Evolutionary conservation across 2,113 vertebrate genomes (phyloP).

Genomic region (Antigone vipio): DNA sequence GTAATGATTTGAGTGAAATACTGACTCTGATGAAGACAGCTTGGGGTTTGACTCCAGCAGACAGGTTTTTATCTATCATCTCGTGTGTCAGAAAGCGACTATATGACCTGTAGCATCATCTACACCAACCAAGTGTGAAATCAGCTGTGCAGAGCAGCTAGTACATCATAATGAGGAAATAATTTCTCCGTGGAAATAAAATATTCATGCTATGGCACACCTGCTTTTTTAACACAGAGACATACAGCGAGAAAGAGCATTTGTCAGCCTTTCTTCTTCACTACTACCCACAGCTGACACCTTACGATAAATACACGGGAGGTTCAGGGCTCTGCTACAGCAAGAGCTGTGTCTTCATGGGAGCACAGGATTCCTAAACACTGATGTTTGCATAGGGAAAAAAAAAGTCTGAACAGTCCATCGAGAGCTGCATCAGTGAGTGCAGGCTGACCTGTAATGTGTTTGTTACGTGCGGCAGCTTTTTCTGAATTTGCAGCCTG

Average conservation of each 20-base stretch:
- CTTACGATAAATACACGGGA: background rate
- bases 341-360: background rate
- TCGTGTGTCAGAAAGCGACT: background rate
- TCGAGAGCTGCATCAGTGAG: background rate
- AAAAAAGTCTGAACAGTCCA: background rate
- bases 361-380: background rate
- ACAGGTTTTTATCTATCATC: background rate
- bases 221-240: background rate
- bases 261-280: background rate
- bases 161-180: background rate
- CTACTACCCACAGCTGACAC: background rate
- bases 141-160: background rate
- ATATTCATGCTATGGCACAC: background rate
- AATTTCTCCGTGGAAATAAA: conserved; percentile 31
- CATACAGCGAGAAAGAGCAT: background rate
- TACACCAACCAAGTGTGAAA: conserved; percentile 17
- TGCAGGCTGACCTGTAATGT: background rate
- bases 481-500: background rate
- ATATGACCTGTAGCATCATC: background rate
- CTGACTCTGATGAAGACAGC: background rate
- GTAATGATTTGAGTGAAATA: background rate
- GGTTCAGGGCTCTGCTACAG: background rate
- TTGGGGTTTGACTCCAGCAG: background rate
- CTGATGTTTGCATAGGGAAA: background rate
- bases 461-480: background rate